Percentiles rank a stretch among this genome's conserved stretches.
Conservation (phyloP, 2,797 vertebrate genomes). For the Enteromius thamalakanensis region DNA sequence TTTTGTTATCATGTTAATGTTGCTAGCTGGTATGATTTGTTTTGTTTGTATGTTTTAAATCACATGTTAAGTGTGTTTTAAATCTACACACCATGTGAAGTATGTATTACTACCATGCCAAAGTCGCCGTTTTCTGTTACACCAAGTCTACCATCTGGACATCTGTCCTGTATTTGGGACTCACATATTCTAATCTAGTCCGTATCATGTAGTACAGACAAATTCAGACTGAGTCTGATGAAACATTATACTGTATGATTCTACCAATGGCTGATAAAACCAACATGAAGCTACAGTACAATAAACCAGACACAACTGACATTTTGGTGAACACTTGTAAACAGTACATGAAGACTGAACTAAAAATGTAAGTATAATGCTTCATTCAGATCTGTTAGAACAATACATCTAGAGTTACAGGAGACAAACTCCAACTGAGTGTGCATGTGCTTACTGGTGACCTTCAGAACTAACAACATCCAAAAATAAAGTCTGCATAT, state of each 20-base stretch:
- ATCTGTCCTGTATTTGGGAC: neutral
- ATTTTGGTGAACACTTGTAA: neutral
- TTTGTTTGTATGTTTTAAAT: neutral
- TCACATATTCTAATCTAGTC: neutral
- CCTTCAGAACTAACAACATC: constrained; percentile 12
- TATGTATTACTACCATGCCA: neutral
- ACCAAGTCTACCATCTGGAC: neutral
- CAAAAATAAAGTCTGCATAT: constrained; percentile 21
- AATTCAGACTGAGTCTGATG: neutral
- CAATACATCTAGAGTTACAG: constrained; percentile 10
- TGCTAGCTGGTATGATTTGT: neutral
- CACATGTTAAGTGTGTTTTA: neutral
- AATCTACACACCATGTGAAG: neutral
- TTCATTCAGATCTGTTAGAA: constrained; percentile 19
- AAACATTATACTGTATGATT: neutral
- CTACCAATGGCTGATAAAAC: neutral
- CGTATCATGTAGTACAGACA: neutral
- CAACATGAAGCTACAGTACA: neutral
- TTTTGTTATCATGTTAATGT: neutral
- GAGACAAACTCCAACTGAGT: constrained; percentile 14
- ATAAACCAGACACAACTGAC: neutral
- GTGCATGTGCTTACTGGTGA: constrained; percentile 37
- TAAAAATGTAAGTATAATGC: neutral
- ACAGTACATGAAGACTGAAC: neutral
- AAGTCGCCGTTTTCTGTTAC: neutral